Percentiles rank a stretch among this genome's conserved stretches.
Evolutionary conservation across 1,140 invertebrate genomes (phyloP).

Genomic region (Calliopsis andreniformis): DNA sequence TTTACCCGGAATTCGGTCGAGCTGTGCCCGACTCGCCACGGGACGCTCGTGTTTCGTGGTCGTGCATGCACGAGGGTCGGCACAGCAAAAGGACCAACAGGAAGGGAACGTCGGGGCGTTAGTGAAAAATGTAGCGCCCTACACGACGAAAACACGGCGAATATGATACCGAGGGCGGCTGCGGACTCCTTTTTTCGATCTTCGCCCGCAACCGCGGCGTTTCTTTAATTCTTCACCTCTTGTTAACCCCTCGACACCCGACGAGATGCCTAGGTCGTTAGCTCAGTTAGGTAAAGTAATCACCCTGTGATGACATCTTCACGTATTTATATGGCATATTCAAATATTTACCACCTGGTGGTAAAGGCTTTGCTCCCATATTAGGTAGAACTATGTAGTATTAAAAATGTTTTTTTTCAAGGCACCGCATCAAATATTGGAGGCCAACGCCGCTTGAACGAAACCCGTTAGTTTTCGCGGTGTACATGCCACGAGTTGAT

Average conservation of each 20-base stretch:
- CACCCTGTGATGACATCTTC: no score
- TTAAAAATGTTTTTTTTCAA: no score
- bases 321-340: no score
- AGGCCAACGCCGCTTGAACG: no score
- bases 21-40: conserved; percentile 40
- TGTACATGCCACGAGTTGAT: conserved; percentile 32
- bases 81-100: conserved; percentile 12
- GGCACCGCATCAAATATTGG: no score
- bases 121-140: conserved; percentile 43
- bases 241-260: not conserved
- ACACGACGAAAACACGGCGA: conserved; percentile 21
- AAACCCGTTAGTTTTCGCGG: conserved; percentile 42
- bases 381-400: no score
- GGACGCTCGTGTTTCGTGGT: conserved; percentile 49
- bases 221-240: not conserved
- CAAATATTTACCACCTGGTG: no score
- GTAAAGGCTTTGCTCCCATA: no score
- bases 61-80: conserved; percentile 5
- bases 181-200: not conserved
- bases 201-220: not conserved
- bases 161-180: conserved; percentile 22
- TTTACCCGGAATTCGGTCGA: conserved; percentile 61
- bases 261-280: not conserved
- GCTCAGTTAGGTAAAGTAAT: no score
- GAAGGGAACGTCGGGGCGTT: conserved; percentile 1